A percentile compares a stretch with the other conserved stretches of the same genome.
Conservation (phyloP, 1,140 invertebrate species). For the Drosophila mojavensis region DNA sequence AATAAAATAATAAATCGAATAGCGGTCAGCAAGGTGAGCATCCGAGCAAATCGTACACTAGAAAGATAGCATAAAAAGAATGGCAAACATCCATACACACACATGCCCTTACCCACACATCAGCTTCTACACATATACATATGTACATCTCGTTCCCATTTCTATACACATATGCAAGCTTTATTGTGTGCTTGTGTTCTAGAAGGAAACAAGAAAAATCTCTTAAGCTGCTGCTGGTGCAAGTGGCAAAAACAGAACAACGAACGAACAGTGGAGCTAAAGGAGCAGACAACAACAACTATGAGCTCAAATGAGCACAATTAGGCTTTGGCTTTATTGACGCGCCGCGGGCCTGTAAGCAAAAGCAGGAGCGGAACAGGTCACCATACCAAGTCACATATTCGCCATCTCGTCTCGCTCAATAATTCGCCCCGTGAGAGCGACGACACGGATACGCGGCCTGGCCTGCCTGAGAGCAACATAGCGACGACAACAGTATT, state of each 20-base stretch:
- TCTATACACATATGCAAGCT: conserved; percentile 22
- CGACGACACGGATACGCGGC: conserved; percentile 22
- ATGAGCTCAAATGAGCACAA: conserved; percentile 78
- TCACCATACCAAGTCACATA: conserved; percentile 70
- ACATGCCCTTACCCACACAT: conserved; percentile 1
- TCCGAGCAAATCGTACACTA: conserved; percentile 64
- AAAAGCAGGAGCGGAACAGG: conserved; percentile 65
- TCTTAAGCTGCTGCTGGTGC: conserved; percentile 65
- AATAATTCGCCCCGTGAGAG: conserved; percentile 71
- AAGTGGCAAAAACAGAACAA: conserved; percentile 44
- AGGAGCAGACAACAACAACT: conserved; percentile 38
- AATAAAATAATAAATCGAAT: conserved; percentile 82
- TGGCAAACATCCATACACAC: conserved; percentile 43
- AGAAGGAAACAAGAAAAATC: conserved; percentile 66
- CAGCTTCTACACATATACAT: neutral
- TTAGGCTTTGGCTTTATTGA: conserved; percentile 79
- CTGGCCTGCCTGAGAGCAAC: conserved; percentile 37
- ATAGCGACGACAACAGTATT: conserved; percentile 35
- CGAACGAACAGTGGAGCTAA: conserved; percentile 23
- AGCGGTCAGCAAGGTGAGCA: conserved; percentile 69
- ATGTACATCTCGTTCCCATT: conserved; percentile 2
- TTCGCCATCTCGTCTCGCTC: conserved; percentile 54
- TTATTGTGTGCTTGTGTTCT: conserved; percentile 61
- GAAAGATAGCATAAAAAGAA: conserved; percentile 70
- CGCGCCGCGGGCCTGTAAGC: conserved; percentile 49